Evolutionary conservation across 2,888 invertebrate genomes (phyloP), one percentile per base, ranked within the genome.

Genomic region (Tribolium freemani): DNA sequence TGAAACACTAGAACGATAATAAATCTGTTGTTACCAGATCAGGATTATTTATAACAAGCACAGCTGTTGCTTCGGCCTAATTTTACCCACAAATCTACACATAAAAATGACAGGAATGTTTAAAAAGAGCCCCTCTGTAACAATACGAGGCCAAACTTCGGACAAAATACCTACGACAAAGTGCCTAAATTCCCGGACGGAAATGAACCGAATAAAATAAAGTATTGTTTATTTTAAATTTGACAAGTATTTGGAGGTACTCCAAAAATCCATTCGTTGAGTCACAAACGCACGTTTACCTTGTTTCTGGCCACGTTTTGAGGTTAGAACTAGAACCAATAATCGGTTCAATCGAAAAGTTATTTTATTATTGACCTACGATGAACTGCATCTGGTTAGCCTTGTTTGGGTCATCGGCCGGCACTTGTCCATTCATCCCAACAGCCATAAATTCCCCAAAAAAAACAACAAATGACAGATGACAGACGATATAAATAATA

Each of bases 321-420:
- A 45, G 66, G 66, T 66, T 64, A 64, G 66, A 46, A 16, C 56
- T 64, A 64, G 66, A 46, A 16, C 56, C 66, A 10, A 64, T 64
- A 51, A 64, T 69, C 69, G 11, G 48, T 66, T 66, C 60, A 69
- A 48, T 31, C 16, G 13, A 46, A 69, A 68, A 72, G 5, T 63
- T 13, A 69, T 61, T 72, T 63, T 13, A 69, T 61, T 72, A 51
- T 51, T 77, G 74, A 77, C 73, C 77, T 69, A 73, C 57, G 70
- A 66, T 73, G 76, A 78, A 75, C 75, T 77, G 78, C 78, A 77
- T 77, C 76, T 79, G 76, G 79, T 75, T 74, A 75, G 69, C 77
- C 79, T 79, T 80, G 77, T 72, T 72, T 75, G 64, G 77, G 77
- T 78, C 76, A 77, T 77, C 76, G 79, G 72, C 79, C 79, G 75